Conservation (phyloP, 2,888 invertebrate genomes). For the Dicyrtoma fusca region DNA sequence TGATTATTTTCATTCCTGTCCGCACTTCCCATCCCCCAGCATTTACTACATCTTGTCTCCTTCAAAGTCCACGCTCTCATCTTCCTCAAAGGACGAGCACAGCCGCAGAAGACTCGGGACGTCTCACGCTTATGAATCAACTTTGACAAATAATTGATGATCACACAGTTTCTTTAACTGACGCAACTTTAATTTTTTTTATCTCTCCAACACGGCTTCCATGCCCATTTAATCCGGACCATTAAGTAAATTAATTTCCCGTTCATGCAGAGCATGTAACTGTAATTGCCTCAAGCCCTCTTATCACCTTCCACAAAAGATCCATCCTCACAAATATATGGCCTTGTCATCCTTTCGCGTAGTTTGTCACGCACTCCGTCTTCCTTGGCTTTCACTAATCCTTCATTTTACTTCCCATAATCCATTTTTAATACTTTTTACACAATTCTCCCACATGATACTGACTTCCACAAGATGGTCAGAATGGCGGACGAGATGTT, state of each 20-base stretch:
- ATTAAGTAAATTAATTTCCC: conserved; percentile 13
- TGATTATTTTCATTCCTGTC: conserved; percentile 32
- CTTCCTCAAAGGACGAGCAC: neutral
- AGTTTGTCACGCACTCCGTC: too few species aligned
- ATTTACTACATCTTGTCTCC: conserved; percentile 27
- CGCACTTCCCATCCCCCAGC: conserved; percentile 12
- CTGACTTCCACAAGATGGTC: too few species aligned
- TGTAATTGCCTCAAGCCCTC: too few species aligned
- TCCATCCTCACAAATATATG: too few species aligned
- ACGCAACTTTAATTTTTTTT: conserved; percentile 10
- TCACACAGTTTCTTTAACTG: neutral
- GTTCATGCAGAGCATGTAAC: neutral
- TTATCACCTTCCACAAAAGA: too few species aligned
- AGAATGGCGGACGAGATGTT: too few species aligned
- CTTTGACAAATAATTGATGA: conserved; percentile 5
- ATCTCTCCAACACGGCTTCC: neutral
- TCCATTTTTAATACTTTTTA: too few species aligned
- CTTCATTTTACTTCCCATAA: too few species aligned
- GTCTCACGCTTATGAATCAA: conserved; percentile 2
- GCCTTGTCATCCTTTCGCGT: too few species aligned
- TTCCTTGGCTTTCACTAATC: too few species aligned
- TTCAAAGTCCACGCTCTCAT: neutral
- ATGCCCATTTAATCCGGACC: neutral
- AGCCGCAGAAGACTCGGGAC: too few species aligned
- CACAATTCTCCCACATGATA: too few species aligned